A percentile compares a stretch with the other conserved stretches of the same genome.
These are phyloP conservation scores for Vanacampus margaritifer DNA, from an alignment of 2,113 vertebrate genomes.

Conservation along the genomic window DNA sequence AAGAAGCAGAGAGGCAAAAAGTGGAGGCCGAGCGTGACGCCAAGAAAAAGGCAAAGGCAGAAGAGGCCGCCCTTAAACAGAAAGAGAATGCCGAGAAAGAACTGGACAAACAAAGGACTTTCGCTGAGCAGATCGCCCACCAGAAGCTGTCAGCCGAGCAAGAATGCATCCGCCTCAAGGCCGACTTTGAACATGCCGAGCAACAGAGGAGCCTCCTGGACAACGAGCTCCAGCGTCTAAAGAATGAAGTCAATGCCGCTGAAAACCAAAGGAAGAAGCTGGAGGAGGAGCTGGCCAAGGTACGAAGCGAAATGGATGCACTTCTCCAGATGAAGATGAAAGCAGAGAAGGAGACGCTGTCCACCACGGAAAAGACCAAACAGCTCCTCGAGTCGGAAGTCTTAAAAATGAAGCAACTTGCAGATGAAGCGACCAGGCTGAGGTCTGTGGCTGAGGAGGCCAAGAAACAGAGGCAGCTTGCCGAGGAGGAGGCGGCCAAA, in stretches of 20 bases:
- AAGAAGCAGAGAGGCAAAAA: constrained; percentile 93
- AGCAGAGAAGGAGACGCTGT: constrained; percentile 84
- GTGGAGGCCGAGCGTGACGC: constrained; percentile 87
- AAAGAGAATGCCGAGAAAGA: constrained; percentile 89
- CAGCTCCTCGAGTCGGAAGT: constrained; percentile 88
- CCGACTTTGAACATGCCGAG: constrained; percentile 85
- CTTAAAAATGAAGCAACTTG: constrained; percentile 86
- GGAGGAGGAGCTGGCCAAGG: constrained; percentile 87
- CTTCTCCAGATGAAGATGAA: constrained; percentile 81
- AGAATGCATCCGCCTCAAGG: constrained; percentile 88
- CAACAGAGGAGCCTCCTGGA: constrained; percentile 90
- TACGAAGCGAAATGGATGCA: constrained; percentile 87
- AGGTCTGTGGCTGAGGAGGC: constrained; percentile 86
- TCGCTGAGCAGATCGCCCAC: constrained; percentile 85
- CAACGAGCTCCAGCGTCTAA: constrained; percentile 85
- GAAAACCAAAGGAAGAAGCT: constrained; percentile 83
- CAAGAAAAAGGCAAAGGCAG: constrained; percentile 82
- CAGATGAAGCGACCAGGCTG: constrained; percentile 86
- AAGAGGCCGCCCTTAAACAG: constrained; percentile 86
- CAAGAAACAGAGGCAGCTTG: constrained; percentile 86
- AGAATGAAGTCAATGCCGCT: constrained; percentile 78
- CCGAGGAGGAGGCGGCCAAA: constrained; percentile 82
- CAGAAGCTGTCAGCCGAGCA: constrained; percentile 88
- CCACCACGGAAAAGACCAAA: constrained; percentile 87
- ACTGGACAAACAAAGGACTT: constrained; percentile 84